phyloP scores from a whole-genome alignment of 1,140 invertebrate genomes.

The Amyelois transitella region DNA sequence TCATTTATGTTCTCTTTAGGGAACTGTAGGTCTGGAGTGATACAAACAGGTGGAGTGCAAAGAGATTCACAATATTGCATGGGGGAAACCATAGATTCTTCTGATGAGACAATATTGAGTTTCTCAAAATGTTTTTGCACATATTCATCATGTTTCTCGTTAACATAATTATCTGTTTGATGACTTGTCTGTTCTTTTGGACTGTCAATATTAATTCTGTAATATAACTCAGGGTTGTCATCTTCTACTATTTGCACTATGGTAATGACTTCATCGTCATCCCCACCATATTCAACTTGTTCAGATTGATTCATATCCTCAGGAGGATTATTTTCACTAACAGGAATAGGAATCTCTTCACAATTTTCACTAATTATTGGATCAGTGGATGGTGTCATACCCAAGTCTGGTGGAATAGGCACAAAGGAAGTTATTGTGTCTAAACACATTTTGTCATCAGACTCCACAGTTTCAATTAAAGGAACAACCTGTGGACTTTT shows the following conservation, averaged over 20 bases:
- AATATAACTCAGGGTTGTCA: constrained; percentile 61
- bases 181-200: constrained; percentile 25
- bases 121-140: constrained; percentile 62
- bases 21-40: constrained; percentile 33
- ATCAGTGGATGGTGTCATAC: neutral
- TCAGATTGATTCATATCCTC: constrained; percentile 36
- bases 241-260: constrained; percentile 71
- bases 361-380: neutral
- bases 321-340: constrained; percentile 27
- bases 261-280: constrained; percentile 70
- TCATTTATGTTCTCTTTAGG: constrained; percentile 32
- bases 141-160: constrained; percentile 37
- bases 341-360: neutral
- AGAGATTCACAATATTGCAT: constrained; percentile 42
- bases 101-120: constrained; percentile 37
- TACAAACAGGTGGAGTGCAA: constrained; percentile 28
- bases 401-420: neutral
- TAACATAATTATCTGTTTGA: constrained; percentile 15
- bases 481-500: neutral
- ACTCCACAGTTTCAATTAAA: neutral
- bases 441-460: neutral
- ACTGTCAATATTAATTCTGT: constrained; percentile 60
- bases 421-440: neutral
- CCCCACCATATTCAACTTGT: constrained; percentile 33
- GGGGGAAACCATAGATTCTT: constrained; percentile 27